Evolutionary conservation across 2,113 vertebrate species (phyloP), one percentile per base, ranked within the genome.

Genomic region (Lasiurus borealis): DNA sequence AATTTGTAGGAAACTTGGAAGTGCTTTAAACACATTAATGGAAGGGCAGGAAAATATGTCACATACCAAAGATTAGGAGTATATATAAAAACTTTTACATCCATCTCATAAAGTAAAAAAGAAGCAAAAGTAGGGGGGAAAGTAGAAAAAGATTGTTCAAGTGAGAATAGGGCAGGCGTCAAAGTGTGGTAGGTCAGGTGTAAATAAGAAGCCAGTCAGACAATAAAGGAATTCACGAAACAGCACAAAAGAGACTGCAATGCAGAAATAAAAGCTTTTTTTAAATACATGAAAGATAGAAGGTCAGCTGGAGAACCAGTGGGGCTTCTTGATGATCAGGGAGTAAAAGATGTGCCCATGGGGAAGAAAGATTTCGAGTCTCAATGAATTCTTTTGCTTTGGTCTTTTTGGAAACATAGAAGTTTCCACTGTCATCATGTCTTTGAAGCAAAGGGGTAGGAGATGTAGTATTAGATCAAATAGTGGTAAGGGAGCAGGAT

Each of bases 241-340:
- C 82, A 95, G 96, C 85, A 96, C 90, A 91, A 95, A 96, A 96
- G 93, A 97, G 78, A 82, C 19, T 68, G 46, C 59, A 91, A 95
- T 96, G 82, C 96, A 96, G 96, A 95, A 97, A 97, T 96, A 85
- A 97, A 97, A 97, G 95, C 82, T 82, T 96, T 96, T 97, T 95
- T 83, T 62, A 0, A 62, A 94, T 96, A 93, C 94, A 97, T 97
- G 95, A 97, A 97, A 97, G 96, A 86, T 91, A 97, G 73, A 97
- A 95, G 91, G 96, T 94, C 88, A 95, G 88, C 83, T 93, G 88
- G 85, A 85, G 86, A 94, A 97, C 96, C 92, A 88, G 57, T 92
- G 64, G 94, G 57, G 52, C 50, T 66, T 88, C 97, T 97, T 97
- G 96, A 97, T 96, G 94, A 96, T 96, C 95, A 91, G 77, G 91